Conservation (phyloP, 2,888 invertebrate species). For the Smittia aterrima region DNA sequence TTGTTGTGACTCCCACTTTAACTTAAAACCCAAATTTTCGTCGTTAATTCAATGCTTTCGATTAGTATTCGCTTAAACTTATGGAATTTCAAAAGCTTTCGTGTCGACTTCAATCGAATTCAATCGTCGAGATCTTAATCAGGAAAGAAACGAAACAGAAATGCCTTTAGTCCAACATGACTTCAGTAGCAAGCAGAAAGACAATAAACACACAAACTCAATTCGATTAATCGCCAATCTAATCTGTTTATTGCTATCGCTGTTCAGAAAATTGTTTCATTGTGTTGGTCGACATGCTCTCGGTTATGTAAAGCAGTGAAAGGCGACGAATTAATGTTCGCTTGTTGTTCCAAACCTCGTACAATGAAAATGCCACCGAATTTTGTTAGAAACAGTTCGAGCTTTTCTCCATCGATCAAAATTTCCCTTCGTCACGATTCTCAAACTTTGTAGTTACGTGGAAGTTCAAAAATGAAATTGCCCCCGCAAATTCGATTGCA, state of each 20-base stretch:
- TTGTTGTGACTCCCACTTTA: not conserved
- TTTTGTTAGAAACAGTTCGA: not conserved
- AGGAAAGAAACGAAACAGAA: not conserved
- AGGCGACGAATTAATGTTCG: not conserved
- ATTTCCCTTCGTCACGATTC: not conserved
- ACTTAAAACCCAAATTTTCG: not conserved
- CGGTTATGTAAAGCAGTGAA: not conserved
- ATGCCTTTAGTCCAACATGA: not conserved
- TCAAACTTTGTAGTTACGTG: too few relatives aligned
- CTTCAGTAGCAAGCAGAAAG: not conserved
- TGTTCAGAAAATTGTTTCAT: not conserved
- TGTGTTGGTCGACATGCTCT: not conserved
- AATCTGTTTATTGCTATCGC: not conserved
- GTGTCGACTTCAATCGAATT: too few relatives aligned
- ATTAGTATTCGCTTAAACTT: not conserved
- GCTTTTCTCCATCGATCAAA: not conserved
- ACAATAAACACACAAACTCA: constrained; percentile 3
- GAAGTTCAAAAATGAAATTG: too few relatives aligned
- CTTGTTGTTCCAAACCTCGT: not conserved
- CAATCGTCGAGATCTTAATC: not conserved
- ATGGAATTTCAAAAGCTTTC: not conserved
- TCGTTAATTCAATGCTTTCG: too few relatives aligned
- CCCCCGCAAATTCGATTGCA: too few relatives aligned
- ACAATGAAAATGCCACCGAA: constrained; percentile 6
- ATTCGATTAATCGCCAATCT: constrained; percentile 2